Conservation (phyloP, 2,797 vertebrate genomes). For the Spatula clypeata region DNA sequence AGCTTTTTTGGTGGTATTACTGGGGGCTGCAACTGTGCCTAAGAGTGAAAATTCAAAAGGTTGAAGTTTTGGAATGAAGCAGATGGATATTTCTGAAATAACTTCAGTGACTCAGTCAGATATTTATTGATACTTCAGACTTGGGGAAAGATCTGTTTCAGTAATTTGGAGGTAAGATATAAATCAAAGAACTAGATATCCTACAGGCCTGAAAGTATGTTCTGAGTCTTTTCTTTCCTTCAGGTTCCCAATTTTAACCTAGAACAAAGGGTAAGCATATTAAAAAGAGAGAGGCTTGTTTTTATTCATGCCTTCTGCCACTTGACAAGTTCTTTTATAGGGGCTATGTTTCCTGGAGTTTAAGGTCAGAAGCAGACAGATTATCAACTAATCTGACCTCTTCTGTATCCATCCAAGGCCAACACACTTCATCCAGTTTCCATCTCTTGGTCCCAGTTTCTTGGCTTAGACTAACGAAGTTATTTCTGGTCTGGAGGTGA, state of each 20-base stretch:
- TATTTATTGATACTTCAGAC: constrained; percentile 7
- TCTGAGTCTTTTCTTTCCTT: neutral
- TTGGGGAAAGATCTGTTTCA: neutral
- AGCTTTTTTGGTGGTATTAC: neutral
- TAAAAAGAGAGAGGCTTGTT: neutral
- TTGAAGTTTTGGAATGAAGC: neutral
- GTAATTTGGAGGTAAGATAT: neutral
- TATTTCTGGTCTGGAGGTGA: constrained; percentile 43
- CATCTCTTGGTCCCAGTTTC: neutral
- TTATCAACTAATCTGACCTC: constrained; percentile 24
- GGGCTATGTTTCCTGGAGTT: neutral
- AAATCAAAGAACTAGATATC: neutral
- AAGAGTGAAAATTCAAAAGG: neutral
- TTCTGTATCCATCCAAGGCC: neutral
- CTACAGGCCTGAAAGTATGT: neutral
- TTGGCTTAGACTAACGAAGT: neutral
- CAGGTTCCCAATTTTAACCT: neutral
- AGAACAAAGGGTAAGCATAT: neutral
- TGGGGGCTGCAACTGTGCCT: neutral
- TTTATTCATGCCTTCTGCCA: constrained; percentile 1
- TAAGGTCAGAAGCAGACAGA: neutral
- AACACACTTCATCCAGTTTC: constrained; percentile 11
- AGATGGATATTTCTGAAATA: constrained; percentile 13
- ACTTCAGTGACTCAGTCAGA: neutral
- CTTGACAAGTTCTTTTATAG: constrained; percentile 30